A percentile compares a stretch with the other conserved stretches of the same genome.
Evolutionary conservation across 2,888 invertebrate genomes (phyloP).

Genomic region (Gisinianus flammeolus): DNA sequence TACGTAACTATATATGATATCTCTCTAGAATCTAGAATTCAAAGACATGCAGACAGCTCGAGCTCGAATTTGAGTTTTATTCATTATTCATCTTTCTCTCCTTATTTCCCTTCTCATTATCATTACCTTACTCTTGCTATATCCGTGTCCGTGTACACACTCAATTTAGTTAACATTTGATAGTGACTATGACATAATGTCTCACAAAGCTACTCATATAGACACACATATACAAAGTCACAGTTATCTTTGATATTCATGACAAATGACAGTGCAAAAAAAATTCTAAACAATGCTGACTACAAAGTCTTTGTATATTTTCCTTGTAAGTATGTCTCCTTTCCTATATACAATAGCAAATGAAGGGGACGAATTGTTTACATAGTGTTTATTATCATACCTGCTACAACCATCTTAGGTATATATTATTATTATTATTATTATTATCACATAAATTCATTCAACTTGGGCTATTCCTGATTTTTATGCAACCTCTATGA

Average conservation of each 20-base stretch:
- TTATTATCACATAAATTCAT: background rate
- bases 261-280: slow-evolving; percentile 25
- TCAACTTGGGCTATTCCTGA: background rate
- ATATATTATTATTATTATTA: background rate
- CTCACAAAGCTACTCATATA: too few species aligned
- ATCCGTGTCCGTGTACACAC: too few species aligned
- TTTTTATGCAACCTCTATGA: background rate
- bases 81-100: background rate
- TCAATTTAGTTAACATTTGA: too few species aligned
- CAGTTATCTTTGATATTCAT: background rate
- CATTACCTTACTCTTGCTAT: too few species aligned
- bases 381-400: too few species aligned
- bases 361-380: too few species aligned
- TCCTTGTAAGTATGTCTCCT: background rate
- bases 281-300: slow-evolving; percentile 15
- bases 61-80: background rate
- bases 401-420: too few species aligned
- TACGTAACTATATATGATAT: too few species aligned
- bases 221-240: background rate
- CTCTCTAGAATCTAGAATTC: too few species aligned
- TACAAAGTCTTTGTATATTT: background rate
- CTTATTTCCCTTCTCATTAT: background rate
- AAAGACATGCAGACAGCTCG: background rate
- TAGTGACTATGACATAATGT: too few species aligned
- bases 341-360: background rate